phyloP scores from a whole-genome alignment of 2,113 vertebrate species.

The Eupsittula cactorum region DNA sequence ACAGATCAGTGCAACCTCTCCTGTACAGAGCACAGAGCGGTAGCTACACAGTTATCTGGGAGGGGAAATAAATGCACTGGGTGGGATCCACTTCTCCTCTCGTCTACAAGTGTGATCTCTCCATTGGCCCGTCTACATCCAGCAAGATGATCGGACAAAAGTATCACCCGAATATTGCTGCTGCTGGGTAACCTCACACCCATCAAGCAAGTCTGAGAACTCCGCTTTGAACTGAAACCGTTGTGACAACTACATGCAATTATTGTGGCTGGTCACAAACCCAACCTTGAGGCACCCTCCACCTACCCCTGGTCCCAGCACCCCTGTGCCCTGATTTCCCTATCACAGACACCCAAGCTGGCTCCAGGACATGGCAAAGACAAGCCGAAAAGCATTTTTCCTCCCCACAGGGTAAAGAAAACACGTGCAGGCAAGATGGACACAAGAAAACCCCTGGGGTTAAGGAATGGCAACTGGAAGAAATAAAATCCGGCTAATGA shows the following conservation, averaged over 20 bases:
- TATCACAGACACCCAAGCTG: background rate
- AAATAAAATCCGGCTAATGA: background rate
- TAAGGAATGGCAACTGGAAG: background rate
- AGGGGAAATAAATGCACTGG: background rate
- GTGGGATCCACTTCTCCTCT: background rate
- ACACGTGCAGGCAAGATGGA: background rate
- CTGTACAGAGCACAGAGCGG: background rate
- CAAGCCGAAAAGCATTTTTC: background rate
- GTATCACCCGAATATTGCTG: accelerated
- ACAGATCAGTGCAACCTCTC: background rate
- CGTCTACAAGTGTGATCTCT: accelerated
- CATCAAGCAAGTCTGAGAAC: accelerated
- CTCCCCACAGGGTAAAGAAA: background rate
- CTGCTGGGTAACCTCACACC: background rate
- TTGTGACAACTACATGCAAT: background rate
- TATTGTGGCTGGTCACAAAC: background rate
- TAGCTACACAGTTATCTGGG: background rate
- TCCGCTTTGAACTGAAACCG: background rate
- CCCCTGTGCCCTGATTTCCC: accelerated
- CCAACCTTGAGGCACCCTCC: accelerated
- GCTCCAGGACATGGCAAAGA: background rate
- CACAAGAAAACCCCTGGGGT: background rate
- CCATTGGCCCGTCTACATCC: accelerated
- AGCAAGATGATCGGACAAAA: background rate
- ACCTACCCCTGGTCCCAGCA: background rate